Conservation (phyloP, 2,888 invertebrate genomes). For the Biston stratarius region DNA sequence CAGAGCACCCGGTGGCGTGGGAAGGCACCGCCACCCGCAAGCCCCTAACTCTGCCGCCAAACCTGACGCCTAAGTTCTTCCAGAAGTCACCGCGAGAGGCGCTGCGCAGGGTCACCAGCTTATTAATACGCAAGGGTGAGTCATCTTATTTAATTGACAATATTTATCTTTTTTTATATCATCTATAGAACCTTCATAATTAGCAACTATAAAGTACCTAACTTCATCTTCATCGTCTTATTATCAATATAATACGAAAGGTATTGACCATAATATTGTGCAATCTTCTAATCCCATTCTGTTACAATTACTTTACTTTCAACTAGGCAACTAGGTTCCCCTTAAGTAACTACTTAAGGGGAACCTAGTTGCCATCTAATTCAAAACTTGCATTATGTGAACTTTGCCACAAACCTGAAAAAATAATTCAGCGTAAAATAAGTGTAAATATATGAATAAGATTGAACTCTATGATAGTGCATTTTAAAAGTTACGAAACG, state of each 20-base stretch:
- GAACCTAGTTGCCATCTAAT: too few species aligned
- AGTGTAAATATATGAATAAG: too few species aligned
- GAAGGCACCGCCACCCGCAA: constrained; percentile 88
- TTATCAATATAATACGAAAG: neutral
- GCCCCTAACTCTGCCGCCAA: constrained; percentile 94
- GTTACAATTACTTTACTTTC: too few species aligned
- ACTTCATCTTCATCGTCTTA: neutral
- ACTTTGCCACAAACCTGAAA: too few species aligned
- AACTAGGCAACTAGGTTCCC: too few species aligned
- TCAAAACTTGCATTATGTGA: too few species aligned
- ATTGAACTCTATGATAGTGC: too few species aligned
- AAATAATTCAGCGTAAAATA: too few species aligned
- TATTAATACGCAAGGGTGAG: constrained; percentile 94
- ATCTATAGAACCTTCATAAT: neutral
- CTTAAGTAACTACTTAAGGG: too few species aligned
- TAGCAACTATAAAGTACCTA: neutral
- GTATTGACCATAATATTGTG: neutral
- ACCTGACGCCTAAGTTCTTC: constrained; percentile 95
- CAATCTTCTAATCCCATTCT: too few species aligned
- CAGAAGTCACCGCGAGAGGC: constrained; percentile 95
- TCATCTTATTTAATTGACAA: constrained; percentile 13
- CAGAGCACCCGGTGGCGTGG: constrained; percentile 84
- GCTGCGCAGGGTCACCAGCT: constrained; percentile 94
- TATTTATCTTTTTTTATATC: too few species aligned
- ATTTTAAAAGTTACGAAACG: too few species aligned